Evolutionary conservation across 2,113 vertebrate species (phyloP).

Genomic region (Laticauda laticaudata): DNA sequence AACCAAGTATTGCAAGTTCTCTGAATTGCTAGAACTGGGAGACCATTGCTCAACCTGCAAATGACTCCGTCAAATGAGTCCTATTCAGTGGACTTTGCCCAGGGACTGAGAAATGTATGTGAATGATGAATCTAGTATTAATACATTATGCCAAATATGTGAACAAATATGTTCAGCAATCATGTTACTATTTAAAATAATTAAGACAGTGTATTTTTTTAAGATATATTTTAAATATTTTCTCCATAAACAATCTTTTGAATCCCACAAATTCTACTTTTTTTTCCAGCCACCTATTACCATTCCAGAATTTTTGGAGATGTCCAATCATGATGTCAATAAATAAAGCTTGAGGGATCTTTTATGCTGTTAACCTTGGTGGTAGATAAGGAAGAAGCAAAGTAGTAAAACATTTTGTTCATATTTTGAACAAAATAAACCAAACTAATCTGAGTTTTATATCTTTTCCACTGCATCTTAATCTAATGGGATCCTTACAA

Average conservation of each 20-base stretch:
- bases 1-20: background rate
- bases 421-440: background rate
- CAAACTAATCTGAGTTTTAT: background rate
- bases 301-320: too few relatives aligned
- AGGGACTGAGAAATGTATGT: background rate
- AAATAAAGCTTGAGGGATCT: conserved; percentile 1
- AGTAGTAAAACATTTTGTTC: background rate
- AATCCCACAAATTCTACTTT: background rate
- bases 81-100: background rate
- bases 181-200: background rate
- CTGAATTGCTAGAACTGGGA: background rate
- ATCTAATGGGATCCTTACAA: background rate
- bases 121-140: background rate
- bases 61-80: background rate
- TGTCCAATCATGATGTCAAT: background rate
- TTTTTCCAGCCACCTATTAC: background rate
- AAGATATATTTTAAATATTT: background rate
- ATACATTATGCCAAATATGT: background rate
- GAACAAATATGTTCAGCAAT: background rate
- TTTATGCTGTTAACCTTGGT: background rate
- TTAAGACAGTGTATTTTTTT: background rate
- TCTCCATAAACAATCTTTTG: background rate
- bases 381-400: background rate
- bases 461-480: background rate
- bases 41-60: background rate